Base-by-base conservation (phyloP, 2,888 invertebrate genomes). In the Pseudococcus viburni region DNA sequence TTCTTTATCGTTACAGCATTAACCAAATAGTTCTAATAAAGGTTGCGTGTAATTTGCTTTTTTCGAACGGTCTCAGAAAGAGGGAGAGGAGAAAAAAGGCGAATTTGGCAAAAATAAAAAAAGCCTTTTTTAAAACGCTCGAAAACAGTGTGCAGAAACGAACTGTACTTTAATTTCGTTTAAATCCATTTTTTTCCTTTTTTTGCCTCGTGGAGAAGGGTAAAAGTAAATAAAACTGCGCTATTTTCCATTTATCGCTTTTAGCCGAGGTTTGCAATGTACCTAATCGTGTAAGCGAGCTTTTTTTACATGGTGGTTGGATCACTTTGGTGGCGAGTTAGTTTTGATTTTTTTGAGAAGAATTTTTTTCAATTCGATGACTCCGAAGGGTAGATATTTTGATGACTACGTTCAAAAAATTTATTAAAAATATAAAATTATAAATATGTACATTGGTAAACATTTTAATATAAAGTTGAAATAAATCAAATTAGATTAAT, bases 11-110 rank as follows among this genome's bases (percentile, higher is more conserved):
- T 33, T 73, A 33, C 33, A 73, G 33, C 68, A 73, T 73, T 73
- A 73, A 73, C 68, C 33, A 73, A 73, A 73, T 73, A 73, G 68
- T 73, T 73, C 68, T 73, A 73, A 73, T 73, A 73, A 73, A 73
- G 68, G 68, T 73, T 73, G 33, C 68, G 68, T 73, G 68, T 73
- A 73, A 73, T 73, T 73, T 73, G 68, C 68, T 73, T 73, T 73
- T 73, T 64, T 73, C 26, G 12, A 73, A 33, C 22, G 7, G 33
- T 12, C 26, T 4, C 33, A 15, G 26, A 73, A 4, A 33, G n/a
- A 33, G 33, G 3, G 26, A 3, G 26, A 33, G 26, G 3, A 3
- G 3, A 33, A 33, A 73, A 73, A 73, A 73, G 12, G 68, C 68
- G 68, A 73, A 73, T 73, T 73, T 73, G 68, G 68, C 68, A 73